A percentile compares a stretch with the other conserved stretches of the same genome.
Conservation (phyloP, 2,888 invertebrate genomes). For the Drosophila paramelanica region DNA sequence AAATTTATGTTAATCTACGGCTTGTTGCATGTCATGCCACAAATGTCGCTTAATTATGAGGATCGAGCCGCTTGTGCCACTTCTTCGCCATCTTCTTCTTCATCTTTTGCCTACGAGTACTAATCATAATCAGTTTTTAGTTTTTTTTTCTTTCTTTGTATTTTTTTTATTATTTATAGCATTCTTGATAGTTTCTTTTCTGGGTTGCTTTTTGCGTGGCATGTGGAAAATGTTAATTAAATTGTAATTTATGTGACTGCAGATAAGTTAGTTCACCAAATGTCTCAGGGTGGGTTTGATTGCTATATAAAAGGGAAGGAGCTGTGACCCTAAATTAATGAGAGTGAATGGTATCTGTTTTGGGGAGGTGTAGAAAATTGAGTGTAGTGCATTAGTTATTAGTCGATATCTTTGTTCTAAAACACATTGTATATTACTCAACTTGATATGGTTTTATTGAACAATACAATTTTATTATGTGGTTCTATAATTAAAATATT, state of each 20-base stretch:
- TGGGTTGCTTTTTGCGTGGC: conserved; percentile 44
- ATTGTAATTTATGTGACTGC: conserved; percentile 68
- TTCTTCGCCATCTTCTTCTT: conserved; percentile 1
- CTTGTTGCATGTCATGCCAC: conserved; percentile 77
- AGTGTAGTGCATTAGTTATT: too few species aligned
- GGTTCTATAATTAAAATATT: too few species aligned
- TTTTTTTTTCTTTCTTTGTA: conserved; percentile 13
- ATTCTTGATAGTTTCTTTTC: conserved; percentile 49
- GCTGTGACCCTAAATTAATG: not conserved
- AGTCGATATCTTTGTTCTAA: too few species aligned
- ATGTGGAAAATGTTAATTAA: conserved; percentile 73
- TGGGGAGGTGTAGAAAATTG: not conserved
- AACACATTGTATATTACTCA: too few species aligned
- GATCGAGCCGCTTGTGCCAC: conserved; percentile 47
- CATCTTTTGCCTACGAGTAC: conserved; percentile 26
- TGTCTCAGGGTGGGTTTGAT: conserved; percentile 25
- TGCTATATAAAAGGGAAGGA: not conserved
- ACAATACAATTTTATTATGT: too few species aligned
- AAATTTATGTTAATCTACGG: conserved; percentile 77
- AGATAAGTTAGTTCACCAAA: conserved; percentile 44
- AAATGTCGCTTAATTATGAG: conserved; percentile 81
- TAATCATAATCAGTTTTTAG: conserved; percentile 61
- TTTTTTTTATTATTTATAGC: conserved; percentile 66
- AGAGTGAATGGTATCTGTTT: conserved; percentile 1
- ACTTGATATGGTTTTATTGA: too few species aligned